A percentile compares a stretch with the other conserved stretches of the same genome.
These are phyloP conservation scores for Microdon myrmicae DNA, from an alignment of 2,888 invertebrate genomes.

Conservation along the genomic window DNA sequence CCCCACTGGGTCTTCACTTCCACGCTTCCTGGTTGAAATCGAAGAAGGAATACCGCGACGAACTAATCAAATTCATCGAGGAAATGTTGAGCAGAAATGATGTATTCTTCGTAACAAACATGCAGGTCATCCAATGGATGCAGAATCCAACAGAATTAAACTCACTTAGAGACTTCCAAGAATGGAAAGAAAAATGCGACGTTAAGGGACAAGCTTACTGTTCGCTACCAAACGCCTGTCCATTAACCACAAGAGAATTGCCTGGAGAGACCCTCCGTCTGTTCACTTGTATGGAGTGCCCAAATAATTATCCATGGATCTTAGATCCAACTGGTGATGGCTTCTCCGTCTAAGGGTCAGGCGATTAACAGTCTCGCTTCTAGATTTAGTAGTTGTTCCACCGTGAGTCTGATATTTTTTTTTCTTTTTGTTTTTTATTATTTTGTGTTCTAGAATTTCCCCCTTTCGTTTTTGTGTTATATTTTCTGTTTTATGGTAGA, in stretches of 20 bases:
- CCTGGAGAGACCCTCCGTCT: constrained; percentile 92
- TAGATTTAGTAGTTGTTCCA: constrained; percentile 62
- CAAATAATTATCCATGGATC: constrained; percentile 95
- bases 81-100: constrained; percentile 90
- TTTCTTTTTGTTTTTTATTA: constrained; percentile 28
- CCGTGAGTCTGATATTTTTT: constrained; percentile 66
- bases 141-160: constrained; percentile 91
- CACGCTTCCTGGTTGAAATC: constrained; percentile 95
- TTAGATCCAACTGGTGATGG: constrained; percentile 95
- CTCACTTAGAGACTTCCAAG: constrained; percentile 88
- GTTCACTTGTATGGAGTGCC: constrained; percentile 96
- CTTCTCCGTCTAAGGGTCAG: constrained; percentile 75
- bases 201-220: constrained; percentile 94
- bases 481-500: constrained; percentile 22
- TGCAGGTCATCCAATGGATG: constrained; percentile 96
- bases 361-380: constrained; percentile 9
- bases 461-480: constrained; percentile 9
- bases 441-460: constrained; percentile 19
- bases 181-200: constrained; percentile 96
- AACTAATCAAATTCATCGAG: constrained; percentile 91
- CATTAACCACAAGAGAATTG: constrained; percentile 86
- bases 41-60: constrained; percentile 91
- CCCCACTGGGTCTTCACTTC: constrained; percentile 92
- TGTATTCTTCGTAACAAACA: constrained; percentile 92
- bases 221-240: constrained; percentile 90